phyloP scores from a whole-genome alignment of 2,113 vertebrate species.

The Tichodroma muraria region DNA sequence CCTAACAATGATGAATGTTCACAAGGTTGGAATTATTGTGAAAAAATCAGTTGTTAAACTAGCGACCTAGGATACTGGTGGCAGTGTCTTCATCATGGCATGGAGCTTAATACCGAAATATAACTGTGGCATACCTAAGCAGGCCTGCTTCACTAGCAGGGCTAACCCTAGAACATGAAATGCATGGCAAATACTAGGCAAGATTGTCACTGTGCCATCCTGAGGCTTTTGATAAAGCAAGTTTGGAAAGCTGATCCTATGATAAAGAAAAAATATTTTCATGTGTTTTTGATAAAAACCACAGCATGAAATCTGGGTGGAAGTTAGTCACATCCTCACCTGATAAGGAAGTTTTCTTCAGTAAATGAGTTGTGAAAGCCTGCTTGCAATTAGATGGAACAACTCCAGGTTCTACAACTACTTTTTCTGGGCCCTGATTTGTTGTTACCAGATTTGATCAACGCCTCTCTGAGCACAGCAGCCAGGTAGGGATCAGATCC shows the following conservation, averaged over 20 bases:
- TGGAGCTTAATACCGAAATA: not conserved
- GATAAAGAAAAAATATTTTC: not conserved
- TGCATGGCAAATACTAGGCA: not conserved
- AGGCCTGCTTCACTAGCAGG: not conserved
- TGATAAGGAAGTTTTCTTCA: slow-evolving; percentile 50
- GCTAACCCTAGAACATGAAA: not conserved
- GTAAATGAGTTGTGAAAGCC: slow-evolving; percentile 52
- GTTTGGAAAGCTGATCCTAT: not conserved
- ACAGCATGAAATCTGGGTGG: slow-evolving; percentile 12
- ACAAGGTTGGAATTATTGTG: not conserved
- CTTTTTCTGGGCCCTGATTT: slow-evolving; percentile 35
- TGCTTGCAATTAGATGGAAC: slow-evolving; percentile 49
- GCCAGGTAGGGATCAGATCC: slow-evolving; percentile 36
- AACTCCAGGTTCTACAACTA: slow-evolving; percentile 21
- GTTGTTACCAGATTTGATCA: slow-evolving; percentile 37
- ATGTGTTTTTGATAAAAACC: slow-evolving; percentile 30
- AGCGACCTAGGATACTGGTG: not conserved
- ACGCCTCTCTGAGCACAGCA: slow-evolving; percentile 16
- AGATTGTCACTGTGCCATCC: not conserved
- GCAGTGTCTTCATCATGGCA: not conserved
- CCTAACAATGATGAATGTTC: not conserved
- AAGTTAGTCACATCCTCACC: slow-evolving; percentile 56
- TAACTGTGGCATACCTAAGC: not conserved
- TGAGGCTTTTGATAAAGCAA: not conserved
- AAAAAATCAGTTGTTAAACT: not conserved